These are phyloP conservation scores for Ommatoiulus sabulosus DNA, from an alignment of 2,888 invertebrate genomes.

Conservation along the genomic window DNA sequence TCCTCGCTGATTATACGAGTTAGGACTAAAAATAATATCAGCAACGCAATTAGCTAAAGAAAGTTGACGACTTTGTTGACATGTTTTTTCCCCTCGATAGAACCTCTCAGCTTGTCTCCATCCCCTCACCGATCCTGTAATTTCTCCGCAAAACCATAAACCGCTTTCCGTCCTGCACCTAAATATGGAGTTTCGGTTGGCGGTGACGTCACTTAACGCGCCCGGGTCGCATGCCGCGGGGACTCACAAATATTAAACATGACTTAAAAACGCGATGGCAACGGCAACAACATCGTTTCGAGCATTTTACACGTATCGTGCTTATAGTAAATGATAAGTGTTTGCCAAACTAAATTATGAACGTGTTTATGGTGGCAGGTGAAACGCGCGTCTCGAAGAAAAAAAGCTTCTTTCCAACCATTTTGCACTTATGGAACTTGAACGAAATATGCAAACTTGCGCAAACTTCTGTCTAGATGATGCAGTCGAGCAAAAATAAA, in stretches of 20 bases:
- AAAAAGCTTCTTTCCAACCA: background rate
- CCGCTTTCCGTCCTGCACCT: background rate
- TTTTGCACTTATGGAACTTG: background rate
- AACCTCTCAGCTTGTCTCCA: conserved; percentile 23
- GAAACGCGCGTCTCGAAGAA: background rate
- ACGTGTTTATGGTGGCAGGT: conserved; percentile 10
- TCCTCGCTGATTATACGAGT: conserved; percentile 18
- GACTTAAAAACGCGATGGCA: conserved; percentile 3
- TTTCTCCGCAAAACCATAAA: conserved; percentile 38
- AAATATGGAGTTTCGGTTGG: background rate
- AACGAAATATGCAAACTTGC: background rate
- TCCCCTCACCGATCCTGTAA: background rate
- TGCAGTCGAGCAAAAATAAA: too few species aligned
- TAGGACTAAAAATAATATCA: conserved; percentile 50
- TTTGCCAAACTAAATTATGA: conserved; percentile 43
- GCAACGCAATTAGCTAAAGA: conserved; percentile 49
- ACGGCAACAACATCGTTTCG: conserved; percentile 30
- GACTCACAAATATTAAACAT: conserved; percentile 4
- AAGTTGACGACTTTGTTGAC: conserved; percentile 50
- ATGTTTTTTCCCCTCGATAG: conserved; percentile 12
- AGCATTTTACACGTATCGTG: conserved; percentile 1
- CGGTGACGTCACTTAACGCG: conserved; percentile 1
- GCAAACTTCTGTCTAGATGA: too few species aligned
- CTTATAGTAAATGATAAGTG: background rate
- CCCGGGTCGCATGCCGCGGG: background rate